Evolutionary conservation across 2,113 vertebrate species (phyloP), one percentile per base, ranked within the genome.

Genomic region (Pagrus major): DNA sequence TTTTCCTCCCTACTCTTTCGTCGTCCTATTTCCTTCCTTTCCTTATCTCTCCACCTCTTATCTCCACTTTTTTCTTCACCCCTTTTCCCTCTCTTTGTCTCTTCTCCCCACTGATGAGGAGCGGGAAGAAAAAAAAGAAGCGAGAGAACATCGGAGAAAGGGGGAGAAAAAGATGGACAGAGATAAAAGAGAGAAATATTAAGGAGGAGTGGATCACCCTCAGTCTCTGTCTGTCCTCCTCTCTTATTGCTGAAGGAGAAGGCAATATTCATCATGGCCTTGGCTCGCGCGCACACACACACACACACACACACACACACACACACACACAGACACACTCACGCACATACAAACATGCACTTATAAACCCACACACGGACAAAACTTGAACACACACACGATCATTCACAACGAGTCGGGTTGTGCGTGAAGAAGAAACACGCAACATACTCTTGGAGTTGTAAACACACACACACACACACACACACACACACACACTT

Each of bases 221-320:
- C 42, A 5, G 72, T 76, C 74, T 79, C 42, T 71, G 60, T 84
- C 84, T 81, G 72, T 86, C 70, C 85, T 78, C 71, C 77, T 65
- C 80, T 80, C 9, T 39, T 79, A 41, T 78, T 54, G 76, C 78
- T 80, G 42, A 67, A 86, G 75, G 65, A 74, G 69, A 81, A 78
- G 59, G 39, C 73, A 51, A 84, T 49, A 87, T 89, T 66, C 54
- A 83, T 88, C 81, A 73, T 52, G 66, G 81, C 81, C 85, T 84
- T 73, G 75, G 47, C 68, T 70, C 70, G 31, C 63, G 51, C 58
- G 14, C 59, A 27, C 46, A 58, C 51, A 16, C 39, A 23, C 47
- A 55, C 67, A 52, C 78, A 74, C 23, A 58, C 44, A 70, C 27
- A 15, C 35, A 33, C 56, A 15, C 67, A 35, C 58, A 25, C 55